Base-by-base conservation (phyloP, 2,797 vertebrate species). In the Silurus aristotelis region DNA sequence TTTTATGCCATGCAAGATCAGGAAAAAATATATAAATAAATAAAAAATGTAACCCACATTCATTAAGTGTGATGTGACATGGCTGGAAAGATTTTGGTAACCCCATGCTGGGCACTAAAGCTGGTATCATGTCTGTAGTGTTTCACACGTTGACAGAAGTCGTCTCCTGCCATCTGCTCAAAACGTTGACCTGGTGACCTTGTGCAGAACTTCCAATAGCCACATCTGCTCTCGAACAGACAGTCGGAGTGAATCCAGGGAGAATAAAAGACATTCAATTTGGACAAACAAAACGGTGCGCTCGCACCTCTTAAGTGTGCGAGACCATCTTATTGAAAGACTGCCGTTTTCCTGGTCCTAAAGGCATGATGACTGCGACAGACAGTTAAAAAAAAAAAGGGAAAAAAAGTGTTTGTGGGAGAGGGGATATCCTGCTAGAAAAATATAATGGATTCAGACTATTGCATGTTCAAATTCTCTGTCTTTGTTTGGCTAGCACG, bases 151-250 rank as follows among this genome's bases (percentile, higher is more conserved):
- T 85, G 91, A 90, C 88, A 91, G 88, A 84, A 66, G 87, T 85
- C 89, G 87, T 90, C 89, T 87, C 90, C 75, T 83, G 88, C 93
- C 92, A 93, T 93, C 93, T 94, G 93, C 90, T 90, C 85, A 9
- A 83, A 85, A 83, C 79, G 70, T 67, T 87, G 77, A 87, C 89
- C 86, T 64, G 79, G 81, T 83, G 48, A 90, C 91, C 88, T 88
- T 88, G 85, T 81, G 72, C 70, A 86, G 67, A 89, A 90, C 89
- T 92, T 91, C 87, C 90, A 87, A 89, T 89, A 80, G 72, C 70
- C 86, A 83, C 90, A 92, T 86, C 91, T 90, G 90, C 88, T 89
- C 88, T 56, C 75, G 67, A 83, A 68, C 83, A 88, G 87, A 71
- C 68, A 68, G 83, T 72, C 52, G n/a, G 78, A 55, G 68, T 58